Conservation (phyloP, 2,797 vertebrate species). For the Helicolenus hilgendorfi region DNA sequence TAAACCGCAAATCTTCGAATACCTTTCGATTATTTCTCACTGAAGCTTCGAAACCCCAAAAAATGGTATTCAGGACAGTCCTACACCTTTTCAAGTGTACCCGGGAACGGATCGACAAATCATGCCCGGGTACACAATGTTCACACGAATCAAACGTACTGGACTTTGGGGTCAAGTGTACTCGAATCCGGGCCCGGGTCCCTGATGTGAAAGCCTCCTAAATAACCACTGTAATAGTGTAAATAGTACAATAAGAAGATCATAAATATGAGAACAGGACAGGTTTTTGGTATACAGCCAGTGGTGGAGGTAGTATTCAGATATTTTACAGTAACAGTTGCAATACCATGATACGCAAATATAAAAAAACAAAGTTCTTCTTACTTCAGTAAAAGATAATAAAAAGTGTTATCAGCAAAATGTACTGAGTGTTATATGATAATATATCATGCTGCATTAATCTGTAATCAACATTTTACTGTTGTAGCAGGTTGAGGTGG, state of each 20-base stretch:
- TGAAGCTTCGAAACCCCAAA: fast-evolving
- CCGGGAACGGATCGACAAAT: fast-evolving
- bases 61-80: no score
- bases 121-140: fast-evolving
- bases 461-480: neutral
- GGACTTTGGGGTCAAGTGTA: neutral
- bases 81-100: no score
- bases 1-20: fast-evolving
- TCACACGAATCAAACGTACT: neutral
- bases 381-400: neutral
- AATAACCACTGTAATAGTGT: neutral
- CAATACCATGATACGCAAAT: neutral
- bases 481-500: neutral
- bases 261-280: neutral
- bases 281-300: neutral
- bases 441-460: neutral
- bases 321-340: neutral
- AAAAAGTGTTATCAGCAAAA: neutral
- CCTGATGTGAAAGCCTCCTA: neutral
- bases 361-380: neutral
- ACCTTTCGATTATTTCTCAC: no score
- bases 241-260: neutral
- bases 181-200: neutral
- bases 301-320: neutral
- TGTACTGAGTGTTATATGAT: neutral